Evolutionary conservation across 2,797 vertebrate species (phyloP), one percentile per base, ranked within the genome.

Genomic region (Naso thynnoides): DNA sequence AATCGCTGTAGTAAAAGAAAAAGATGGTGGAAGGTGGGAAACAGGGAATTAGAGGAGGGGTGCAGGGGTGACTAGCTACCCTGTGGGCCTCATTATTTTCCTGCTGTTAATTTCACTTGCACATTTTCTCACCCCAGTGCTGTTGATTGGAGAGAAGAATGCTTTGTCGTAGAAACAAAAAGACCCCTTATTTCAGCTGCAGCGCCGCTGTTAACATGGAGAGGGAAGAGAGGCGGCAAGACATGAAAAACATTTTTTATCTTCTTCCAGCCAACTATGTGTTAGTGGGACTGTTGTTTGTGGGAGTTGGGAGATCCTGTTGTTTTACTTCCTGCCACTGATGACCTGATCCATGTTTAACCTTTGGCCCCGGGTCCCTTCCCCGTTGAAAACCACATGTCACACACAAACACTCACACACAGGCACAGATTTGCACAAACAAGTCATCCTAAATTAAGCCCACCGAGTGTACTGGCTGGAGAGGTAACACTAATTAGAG

Each of bases 21-120:
- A 74, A 87, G 88, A 81, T 70, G 73, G 88, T 87, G 74, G 79
- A 92, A 94, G 91, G 93, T 94, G 92, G 92, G 90, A 94, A 94
- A 90, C 65, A 81, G 90, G 91, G 90, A 91, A 91, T 92, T 87
- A 89, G 66, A 91, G 74, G 77, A 86, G 81, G 89, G 91, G 92
- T 85, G 90, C 86, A 91, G 85, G 90, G 93, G 92, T 94, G 94
- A 94, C 78, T 90, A 94, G 89, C 89, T 89, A 94, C 94, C 93
- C 94, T 93, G 91, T 92, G 94, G 94, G 94, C 90, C 94, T 96
- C 94, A 95, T 95, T 95, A 95, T 95, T 95, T 92, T 93, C 94
- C 91, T 93, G 92, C 92, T 94, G 94, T 94, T 95, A 95, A 95
- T 94, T 94, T 94, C 83, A 90, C 87, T 93, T 84, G 86, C 89